phyloP scores from a whole-genome alignment of 2,113 vertebrate genomes.

The Gobio gobio region DNA sequence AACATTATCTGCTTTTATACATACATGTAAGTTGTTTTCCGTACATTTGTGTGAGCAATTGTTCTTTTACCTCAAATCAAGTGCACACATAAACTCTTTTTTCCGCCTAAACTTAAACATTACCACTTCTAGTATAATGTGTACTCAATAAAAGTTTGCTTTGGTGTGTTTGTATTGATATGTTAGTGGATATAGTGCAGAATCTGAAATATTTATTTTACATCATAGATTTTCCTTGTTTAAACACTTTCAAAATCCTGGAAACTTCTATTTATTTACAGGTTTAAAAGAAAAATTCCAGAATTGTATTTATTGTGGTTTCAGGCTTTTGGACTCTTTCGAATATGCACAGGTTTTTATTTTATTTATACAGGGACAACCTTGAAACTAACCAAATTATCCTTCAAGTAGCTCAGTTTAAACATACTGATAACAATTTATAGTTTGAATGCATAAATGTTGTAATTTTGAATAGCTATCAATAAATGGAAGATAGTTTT shows the following conservation, averaged over 20 bases:
- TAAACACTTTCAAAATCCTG: no score
- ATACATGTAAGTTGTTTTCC: neutral
- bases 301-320: neutral
- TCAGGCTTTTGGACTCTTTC: neutral
- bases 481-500: neutral
- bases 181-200: no score
- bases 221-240: no score
- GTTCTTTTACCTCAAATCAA: neutral
- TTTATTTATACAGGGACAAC: neutral
- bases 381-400: no score
- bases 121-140: neutral
- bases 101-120: neutral
- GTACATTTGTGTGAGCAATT: neutral
- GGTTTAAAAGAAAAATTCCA: no score
- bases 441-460: neutral
- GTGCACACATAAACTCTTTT: neutral
- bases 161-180: neutral
- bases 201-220: no score
- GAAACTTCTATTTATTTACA: no score
- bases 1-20: neutral
- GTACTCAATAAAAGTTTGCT: neutral
- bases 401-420: neutral
- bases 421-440: neutral
- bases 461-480: neutral
- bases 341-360: neutral